Base-by-base conservation (phyloP, 2,797 vertebrate genomes). In the Muraenolepis orangiensis region DNA sequence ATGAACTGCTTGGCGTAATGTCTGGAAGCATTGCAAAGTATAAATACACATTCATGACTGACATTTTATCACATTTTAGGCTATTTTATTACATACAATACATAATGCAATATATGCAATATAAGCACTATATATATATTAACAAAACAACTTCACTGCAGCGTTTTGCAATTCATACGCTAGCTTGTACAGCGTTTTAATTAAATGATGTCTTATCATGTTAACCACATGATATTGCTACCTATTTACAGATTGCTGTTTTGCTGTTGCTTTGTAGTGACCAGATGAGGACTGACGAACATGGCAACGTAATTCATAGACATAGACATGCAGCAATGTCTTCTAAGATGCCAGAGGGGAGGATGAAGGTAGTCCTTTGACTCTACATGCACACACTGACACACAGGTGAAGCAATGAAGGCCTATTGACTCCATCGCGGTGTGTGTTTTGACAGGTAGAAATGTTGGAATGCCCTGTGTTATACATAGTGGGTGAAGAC, bases 401-500 rank as follows among this genome's bases (percentile, higher is more conserved):
- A 51, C 16, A 51, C 40, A 57, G 20, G 7, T 57, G 51, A 57
- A 23, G 20, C 23, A n/a, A n/a, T n/a, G n/a, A n/a, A 64, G 57
- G 57, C n/a, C 26, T 23, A 64, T 26, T 64, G 57, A 64, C 23
- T 67, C 26, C 14, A 67, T 30, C 29, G 18, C 6, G 68, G 20
- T 4, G 26, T 77, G n/a, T 82, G 4, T 76, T 66, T 82, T 11
- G 77, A 71, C 76, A 93, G 93, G 0, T 92, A 0, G 89, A 93
- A 72, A 73, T 86, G 14, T 10, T 94, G 30, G 1, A 16, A 32
- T 93, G 89, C 82, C 91, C 91, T 7, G 31, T 92, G 28, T 72
- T 93, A 86, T 89, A 66, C 81, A 77, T 93, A 8, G 29, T 84
- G n/a, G 82, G 90, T 31, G 86, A 90, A 78, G 91, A 92, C 11